These are phyloP conservation scores for Agelaius phoeniceus DNA, from an alignment of 2,113 vertebrate species.

Conservation along the genomic window DNA sequence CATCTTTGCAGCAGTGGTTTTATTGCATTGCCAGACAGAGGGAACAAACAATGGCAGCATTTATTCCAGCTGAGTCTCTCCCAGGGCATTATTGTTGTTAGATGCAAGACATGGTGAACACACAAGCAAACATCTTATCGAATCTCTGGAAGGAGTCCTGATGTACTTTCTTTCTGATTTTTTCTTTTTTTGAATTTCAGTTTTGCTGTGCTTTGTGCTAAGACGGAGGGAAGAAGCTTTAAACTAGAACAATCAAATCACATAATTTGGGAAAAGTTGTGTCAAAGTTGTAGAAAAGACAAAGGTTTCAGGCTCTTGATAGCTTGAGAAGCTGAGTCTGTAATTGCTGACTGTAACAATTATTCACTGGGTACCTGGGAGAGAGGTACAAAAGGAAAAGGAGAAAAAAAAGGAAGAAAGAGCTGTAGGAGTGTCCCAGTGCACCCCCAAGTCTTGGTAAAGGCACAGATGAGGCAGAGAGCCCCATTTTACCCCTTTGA, in stretches of 20 bases:
- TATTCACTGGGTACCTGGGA: not conserved
- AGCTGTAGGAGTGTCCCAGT: not conserved
- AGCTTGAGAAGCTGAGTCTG: not conserved
- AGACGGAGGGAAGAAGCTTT: not conserved
- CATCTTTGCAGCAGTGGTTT: not conserved
- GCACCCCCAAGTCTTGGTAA: not conserved
- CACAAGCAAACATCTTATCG: not conserved
- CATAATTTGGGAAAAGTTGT: not conserved
- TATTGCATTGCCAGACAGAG: not conserved
- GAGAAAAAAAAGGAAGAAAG: not conserved
- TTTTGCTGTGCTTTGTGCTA: not conserved
- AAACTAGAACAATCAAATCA: not conserved
- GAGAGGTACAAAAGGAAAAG: not conserved
- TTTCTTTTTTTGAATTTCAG: not conserved
- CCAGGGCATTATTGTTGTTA: not conserved
- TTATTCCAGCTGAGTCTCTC: conserved; percentile 1
- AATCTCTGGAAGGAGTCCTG: not conserved
- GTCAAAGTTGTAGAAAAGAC: not conserved
- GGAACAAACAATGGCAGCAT: conserved; percentile 7
- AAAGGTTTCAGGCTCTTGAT: not conserved
- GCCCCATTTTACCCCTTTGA: not conserved
- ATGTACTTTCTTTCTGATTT: not conserved
- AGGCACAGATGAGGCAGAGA: not conserved
- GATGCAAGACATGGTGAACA: not conserved
- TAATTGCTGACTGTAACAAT: not conserved